Conservation (phyloP, 2,113 vertebrate genomes). For the Varanus komodoensis region DNA sequence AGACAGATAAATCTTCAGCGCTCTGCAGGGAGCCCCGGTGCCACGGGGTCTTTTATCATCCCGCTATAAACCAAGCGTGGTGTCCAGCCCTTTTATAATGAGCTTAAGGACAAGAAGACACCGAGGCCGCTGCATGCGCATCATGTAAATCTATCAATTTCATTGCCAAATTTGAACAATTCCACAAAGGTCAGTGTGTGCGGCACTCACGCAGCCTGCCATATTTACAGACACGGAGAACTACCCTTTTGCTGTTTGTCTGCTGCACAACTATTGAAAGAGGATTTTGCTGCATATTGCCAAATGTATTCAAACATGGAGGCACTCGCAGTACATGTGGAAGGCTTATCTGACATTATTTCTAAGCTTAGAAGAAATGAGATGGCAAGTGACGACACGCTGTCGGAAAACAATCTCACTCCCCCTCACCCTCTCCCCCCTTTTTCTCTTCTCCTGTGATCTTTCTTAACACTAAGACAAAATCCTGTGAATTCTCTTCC, state of each 20-base stretch:
- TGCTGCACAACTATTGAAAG: slow-evolving; percentile 39
- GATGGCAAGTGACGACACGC: background rate
- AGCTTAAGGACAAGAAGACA: slow-evolving; percentile 68
- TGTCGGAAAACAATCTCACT: slow-evolving; percentile 19
- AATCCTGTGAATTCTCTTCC: background rate
- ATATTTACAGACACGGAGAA: slow-evolving; percentile 53
- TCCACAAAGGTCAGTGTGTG: slow-evolving; percentile 57
- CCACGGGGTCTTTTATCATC: slow-evolving; percentile 74
- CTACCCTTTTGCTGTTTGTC: slow-evolving; percentile 43
- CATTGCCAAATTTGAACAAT: slow-evolving; percentile 70
- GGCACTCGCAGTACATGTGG: slow-evolving; percentile 11
- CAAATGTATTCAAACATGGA: slow-evolving; percentile 29
- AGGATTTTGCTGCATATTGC: slow-evolving; percentile 31
- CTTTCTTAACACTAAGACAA: background rate
- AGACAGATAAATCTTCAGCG: slow-evolving; percentile 73
- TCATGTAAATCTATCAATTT: slow-evolving; percentile 73
- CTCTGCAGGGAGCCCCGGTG: slow-evolving; percentile 70
- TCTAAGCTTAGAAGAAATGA: slow-evolving; percentile 41
- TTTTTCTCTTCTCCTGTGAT: background rate
- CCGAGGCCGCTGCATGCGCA: slow-evolving; percentile 65
- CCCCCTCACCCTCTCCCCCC: background rate
- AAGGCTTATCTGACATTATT: slow-evolving; percentile 30
- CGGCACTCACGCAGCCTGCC: background rate
- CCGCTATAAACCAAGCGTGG: slow-evolving; percentile 71
- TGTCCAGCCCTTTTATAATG: slow-evolving; percentile 73